phyloP scores from a whole-genome alignment of 2,113 vertebrate species.

The Diglossa brunneiventris region DNA sequence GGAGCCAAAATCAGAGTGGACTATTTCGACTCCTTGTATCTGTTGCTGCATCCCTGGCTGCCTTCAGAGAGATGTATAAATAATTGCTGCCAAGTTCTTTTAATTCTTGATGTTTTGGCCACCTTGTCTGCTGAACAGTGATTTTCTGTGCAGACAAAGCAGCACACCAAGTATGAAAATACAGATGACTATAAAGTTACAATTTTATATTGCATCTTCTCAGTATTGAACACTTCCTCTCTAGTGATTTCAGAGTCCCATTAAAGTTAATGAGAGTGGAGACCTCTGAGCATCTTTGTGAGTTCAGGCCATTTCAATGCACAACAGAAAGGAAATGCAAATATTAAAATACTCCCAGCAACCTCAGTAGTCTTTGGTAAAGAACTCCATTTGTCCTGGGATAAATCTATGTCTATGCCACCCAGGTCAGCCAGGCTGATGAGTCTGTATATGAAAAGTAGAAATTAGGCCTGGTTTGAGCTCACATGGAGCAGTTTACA shows the following conservation, averaged over 20 bases:
- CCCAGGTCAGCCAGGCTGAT: not conserved
- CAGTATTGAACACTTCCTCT: constrained; percentile 63
- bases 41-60: not conserved
- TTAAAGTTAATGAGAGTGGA: constrained; percentile 66
- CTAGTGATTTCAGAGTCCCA: constrained; percentile 47
- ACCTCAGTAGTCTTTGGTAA: not conserved
- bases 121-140: not conserved
- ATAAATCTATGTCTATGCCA: not conserved
- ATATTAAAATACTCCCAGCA: constrained; percentile 11
- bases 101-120: not conserved
- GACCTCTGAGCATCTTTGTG: constrained; percentile 54
- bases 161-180: not conserved
- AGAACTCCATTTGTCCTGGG: not conserved
- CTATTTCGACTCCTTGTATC: not conserved
- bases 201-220: constrained; percentile 33
- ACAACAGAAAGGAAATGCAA: constrained; percentile 36
- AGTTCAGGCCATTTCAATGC: constrained; percentile 48
- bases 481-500: not conserved
- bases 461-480: not conserved
- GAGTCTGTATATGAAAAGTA: not conserved
- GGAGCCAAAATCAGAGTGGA: not conserved
- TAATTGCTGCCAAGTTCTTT: not conserved
- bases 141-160: not conserved
- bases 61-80: not conserved
- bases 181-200: not conserved